Conservation (phyloP, 2,888 invertebrate species). For the Pristionchus mayeri region DNA sequence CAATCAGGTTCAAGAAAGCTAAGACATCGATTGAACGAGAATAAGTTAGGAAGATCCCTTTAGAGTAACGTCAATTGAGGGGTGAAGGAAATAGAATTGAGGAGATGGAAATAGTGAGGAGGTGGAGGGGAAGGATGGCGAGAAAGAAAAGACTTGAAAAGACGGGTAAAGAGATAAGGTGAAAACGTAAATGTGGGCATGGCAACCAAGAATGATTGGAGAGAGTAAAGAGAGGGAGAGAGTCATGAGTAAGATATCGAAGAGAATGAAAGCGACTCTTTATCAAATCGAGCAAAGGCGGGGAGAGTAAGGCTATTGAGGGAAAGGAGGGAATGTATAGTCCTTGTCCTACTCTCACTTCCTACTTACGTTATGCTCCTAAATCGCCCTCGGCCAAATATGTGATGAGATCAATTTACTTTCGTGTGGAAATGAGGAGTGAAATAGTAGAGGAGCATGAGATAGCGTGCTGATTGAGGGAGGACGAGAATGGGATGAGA, state of each 20-base stretch:
- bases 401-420: background rate
- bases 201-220: conserved; percentile 19
- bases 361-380: background rate
- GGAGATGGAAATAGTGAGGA: background rate
- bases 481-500: background rate
- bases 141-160: background rate
- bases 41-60: background rate
- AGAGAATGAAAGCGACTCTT: no score
- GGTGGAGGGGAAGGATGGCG: background rate
- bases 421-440: background rate
- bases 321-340: background rate
- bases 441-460: background rate
- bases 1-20: background rate
- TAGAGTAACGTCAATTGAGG: background rate
- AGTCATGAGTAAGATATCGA: background rate
- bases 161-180: background rate
- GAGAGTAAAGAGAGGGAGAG: conserved; percentile 37
- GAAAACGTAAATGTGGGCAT: conserved; percentile 27
- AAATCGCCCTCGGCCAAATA: background rate
- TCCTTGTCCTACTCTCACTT: background rate
- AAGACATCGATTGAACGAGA: background rate
- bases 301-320: background rate
- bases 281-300: no score
- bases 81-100: conserved; percentile 24
- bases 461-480: background rate